Base-by-base conservation (phyloP, 2,888 invertebrate genomes). In the Syrista parreyssii region DNA sequence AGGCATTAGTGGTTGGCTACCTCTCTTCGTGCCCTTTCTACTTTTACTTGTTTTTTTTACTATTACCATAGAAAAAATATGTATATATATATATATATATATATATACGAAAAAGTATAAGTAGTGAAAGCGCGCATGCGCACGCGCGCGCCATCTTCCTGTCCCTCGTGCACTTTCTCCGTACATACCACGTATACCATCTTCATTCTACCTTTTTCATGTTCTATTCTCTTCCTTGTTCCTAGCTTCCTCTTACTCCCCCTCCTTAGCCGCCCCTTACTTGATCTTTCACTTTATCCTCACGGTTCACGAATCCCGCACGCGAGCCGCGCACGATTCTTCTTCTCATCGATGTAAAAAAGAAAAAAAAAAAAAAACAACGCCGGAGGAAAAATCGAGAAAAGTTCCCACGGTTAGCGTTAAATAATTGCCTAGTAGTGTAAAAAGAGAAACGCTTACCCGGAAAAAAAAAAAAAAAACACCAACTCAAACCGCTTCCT, bases 1-100 rank as follows among this genome's bases (percentile, higher is more conserved):
- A 79, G 75, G 80, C 81, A 81, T 81, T 81, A 81, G 80, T 76
- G 78, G 81, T 76, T 77, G 78, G 80, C 78, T 72, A 74, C 15
- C 12, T 31, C 23, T 71, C 71, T 71, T 33, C 71, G 71, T 31
- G 71, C 71, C 55, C 55, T 55, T 23, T 55, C 55, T 23, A 55
- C 55, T 55, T 55, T 23, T 55, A 55, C 55, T 55, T 23, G 1
- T 23, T 23, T 15, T 9, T 55, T 9, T 55, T 55, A 0, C 40
- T 40, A 2, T 15, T 40, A 15, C 40, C 15, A 40, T 6, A n/a
- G n/a, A n/a, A n/a, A n/a, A 15, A 40, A 15, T 15, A 40, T 12
- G 15, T 40, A 35, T 9, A 11, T 35, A 35, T 35, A 34, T 1
- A 34, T 34, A 1, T 11, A 35, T 35, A 12, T 12, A 40, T 40